Base-by-base conservation (phyloP, 2,888 invertebrate species). In the Tenthredo scrophulariae region DNA sequence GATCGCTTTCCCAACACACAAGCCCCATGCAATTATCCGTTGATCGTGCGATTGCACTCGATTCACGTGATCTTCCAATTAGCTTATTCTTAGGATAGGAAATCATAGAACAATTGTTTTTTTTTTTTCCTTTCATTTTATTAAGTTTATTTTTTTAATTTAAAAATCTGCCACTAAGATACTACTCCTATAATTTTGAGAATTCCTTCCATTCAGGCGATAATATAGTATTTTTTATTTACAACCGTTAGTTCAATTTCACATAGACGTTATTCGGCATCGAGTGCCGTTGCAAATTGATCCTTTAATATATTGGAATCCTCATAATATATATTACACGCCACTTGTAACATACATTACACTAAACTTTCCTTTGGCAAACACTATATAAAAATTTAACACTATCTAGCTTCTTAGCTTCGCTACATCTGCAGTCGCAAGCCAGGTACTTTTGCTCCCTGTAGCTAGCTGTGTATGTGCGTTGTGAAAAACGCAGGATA, bases 401-500 rank as follows among this genome's bases (percentile, higher is more conserved):
- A 83, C 83, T n/a, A 70, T 67, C 43, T 70, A 83, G 83, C 70
- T 83, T 87, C 87, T 89, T 90, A 89, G 89, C 90, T 88, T 89
- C 88, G 88, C 89, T 89, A 88, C 89, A 87, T 89, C 90, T 88
- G 89, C 88, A 89, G 86, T 88, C 90, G 87, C 88, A 89, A 87
- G 88, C 87, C 91, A 92, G 91, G 92, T 92, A 91, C 90, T 91
- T 90, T 90, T 89, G 88, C 89, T 86, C 86, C 86, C 83, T 83
- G 83, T 83, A 83, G 83, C 65, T 80, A 80, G 62, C 80, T 80
- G 80, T 80, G 80, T 80, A 65, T 77, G 54, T 77, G 50, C 80
- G 80, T 80, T 37, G 5, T 15, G 1, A 22, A 54, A 77, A 77
- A 54, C 26, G 46, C 75, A 33, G 29, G 13, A 10, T 13, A 26